phyloP scores from a whole-genome alignment of 2,888 invertebrate genomes.

The Coelinius sp. region DNA sequence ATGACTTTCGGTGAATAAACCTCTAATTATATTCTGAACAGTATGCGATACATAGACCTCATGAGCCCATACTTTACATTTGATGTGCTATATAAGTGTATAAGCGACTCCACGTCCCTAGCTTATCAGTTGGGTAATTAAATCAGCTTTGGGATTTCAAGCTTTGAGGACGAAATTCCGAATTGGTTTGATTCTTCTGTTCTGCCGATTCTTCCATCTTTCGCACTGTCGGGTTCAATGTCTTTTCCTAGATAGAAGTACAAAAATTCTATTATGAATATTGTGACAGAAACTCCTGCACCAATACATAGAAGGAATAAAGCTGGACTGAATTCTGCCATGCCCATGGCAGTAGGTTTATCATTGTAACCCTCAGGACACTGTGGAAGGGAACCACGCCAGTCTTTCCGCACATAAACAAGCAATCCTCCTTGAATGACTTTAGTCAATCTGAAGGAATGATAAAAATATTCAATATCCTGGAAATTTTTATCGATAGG shows the following conservation, averaged over 20 bases:
- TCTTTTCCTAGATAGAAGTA: neutral
- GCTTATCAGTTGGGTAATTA: too few relatives aligned
- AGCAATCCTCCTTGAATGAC: conserved; percentile 54
- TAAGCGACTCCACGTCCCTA: too few relatives aligned
- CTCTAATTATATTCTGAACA: neutral
- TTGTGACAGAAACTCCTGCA: neutral
- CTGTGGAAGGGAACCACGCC: conserved; percentile 52
- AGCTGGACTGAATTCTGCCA: conserved; percentile 57
- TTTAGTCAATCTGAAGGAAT: conserved; percentile 51
- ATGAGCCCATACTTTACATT: too few relatives aligned
- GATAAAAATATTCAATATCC: neutral
- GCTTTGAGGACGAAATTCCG: too few relatives aligned
- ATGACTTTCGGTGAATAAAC: neutral
- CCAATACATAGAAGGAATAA: conserved; percentile 54
- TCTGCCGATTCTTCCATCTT: neutral
- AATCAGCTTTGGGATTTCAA: too few relatives aligned
- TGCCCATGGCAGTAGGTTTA: conserved; percentile 54
- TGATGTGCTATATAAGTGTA: too few relatives aligned
- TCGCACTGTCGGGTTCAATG: neutral
- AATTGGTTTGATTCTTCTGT: neutral
- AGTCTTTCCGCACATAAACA: conserved; percentile 48
- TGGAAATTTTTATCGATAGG: neutral
- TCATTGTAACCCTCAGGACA: conserved; percentile 58
- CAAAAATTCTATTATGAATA: neutral
- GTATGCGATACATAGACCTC: too few relatives aligned